Evolutionary conservation across 2,888 invertebrate species (phyloP).

Genomic region (Dermolepida albohirtum): DNA sequence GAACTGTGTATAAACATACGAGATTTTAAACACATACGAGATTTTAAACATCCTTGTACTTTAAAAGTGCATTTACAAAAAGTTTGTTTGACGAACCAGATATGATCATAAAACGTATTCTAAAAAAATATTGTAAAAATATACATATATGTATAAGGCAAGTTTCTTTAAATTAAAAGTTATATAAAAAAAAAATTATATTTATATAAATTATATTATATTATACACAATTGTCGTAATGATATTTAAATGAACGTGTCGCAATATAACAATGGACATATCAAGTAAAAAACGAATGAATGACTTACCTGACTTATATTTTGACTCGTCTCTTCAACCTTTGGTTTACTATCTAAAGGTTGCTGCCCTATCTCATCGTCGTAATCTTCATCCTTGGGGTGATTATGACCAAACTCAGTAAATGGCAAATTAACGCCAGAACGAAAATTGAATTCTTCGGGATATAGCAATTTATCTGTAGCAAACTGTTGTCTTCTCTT

Average conservation of each 20-base stretch:
- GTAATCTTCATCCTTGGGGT: constrained; percentile 33
- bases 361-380: constrained; percentile 12
- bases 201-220: no score
- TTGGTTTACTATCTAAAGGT: not conserved
- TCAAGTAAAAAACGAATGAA: not conserved
- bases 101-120: no score
- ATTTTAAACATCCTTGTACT: no score
- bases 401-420: constrained; percentile 23
- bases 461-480: constrained; percentile 13
- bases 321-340: not conserved
- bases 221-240: not conserved
- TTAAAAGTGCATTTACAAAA: no score
- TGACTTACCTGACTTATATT: constrained; percentile 5
- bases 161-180: no score
- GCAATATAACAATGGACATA: not conserved
- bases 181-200: no score
- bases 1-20: no score
- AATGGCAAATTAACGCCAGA: constrained; percentile 13
- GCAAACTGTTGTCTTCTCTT: no score
- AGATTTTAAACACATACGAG: no score
- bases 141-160: no score
- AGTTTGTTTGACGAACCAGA: no score
- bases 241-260: not conserved
- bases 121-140: no score
- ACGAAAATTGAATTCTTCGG: not conserved